Percentiles rank a stretch among this genome's conserved stretches.
phyloP scores from a whole-genome alignment of 2,113 vertebrate genomes.

The Butorides virescens region DNA sequence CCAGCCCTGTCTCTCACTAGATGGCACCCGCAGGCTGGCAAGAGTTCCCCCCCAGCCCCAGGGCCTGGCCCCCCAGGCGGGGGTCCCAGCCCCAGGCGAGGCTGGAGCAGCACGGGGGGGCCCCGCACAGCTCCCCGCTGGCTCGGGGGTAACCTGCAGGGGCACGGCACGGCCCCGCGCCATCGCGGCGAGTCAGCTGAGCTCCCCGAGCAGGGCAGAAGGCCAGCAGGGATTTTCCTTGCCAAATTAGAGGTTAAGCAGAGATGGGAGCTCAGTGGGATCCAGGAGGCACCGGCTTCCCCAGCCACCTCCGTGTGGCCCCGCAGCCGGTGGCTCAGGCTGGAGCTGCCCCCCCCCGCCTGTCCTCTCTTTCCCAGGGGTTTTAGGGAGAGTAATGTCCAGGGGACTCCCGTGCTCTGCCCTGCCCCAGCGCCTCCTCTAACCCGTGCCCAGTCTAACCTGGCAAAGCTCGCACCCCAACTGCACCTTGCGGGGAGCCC shows the following conservation, averaged over 20 bases:
- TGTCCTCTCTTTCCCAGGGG: neutral
- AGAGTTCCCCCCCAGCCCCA: fast-evolving
- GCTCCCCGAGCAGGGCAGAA: slow-evolving; percentile 41
- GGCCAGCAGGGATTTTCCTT: slow-evolving; percentile 49
- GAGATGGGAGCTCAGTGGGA: slow-evolving; percentile 19
- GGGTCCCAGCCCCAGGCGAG: neutral
- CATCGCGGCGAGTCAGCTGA: slow-evolving; percentile 33
- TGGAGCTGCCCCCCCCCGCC: neutral
- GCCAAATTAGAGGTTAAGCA: slow-evolving; percentile 45
- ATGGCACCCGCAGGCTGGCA: neutral
- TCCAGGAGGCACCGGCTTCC: slow-evolving; percentile 5
- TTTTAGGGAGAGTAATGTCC: neutral
- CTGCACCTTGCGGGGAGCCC: neutral
- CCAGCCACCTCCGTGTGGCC: neutral
- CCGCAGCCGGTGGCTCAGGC: neutral
- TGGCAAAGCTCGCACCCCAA: neutral
- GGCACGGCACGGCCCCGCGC: slow-evolving; percentile 10
- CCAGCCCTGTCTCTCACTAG: neutral
- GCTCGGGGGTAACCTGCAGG: neutral
- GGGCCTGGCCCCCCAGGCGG: neutral
- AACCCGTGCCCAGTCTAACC: neutral
- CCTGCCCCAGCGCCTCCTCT: neutral
- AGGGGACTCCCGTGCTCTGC: fast-evolving
- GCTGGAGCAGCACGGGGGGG: neutral
- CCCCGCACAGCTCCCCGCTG: fast-evolving